phyloP scores from a whole-genome alignment of 1,140 invertebrate genomes.

The Sarcophaga bullata region DNA sequence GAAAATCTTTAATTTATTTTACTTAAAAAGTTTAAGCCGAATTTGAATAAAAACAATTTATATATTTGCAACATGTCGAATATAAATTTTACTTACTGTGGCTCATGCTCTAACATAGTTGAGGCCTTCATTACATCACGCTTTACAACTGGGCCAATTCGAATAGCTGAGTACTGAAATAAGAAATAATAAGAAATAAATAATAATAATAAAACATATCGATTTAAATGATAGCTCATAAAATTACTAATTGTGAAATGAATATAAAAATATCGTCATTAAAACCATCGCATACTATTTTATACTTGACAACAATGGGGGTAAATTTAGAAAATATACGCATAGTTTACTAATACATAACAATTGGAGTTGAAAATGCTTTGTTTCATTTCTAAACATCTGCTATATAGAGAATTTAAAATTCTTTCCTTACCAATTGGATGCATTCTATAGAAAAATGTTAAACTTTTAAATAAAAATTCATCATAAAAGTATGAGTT shows the following conservation, averaged over 20 bases:
- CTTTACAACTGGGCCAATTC: constrained; percentile 99
- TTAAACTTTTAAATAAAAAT: too few relatives aligned
- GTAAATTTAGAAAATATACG: constrained; percentile 15
- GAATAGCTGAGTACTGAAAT: constrained; percentile 92
- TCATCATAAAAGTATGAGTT: too few relatives aligned
- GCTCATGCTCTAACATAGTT: constrained; percentile 98
- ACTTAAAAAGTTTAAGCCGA: background rate
- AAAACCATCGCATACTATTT: background rate
- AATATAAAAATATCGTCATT: background rate
- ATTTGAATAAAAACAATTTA: background rate
- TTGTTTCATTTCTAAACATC: too few relatives aligned
- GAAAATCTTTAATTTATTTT: background rate
- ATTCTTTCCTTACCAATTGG: too few relatives aligned
- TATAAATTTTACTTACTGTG: constrained; percentile 78
- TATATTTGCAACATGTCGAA: too few relatives aligned
- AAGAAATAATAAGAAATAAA: constrained; percentile 8
- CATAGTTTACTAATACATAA: too few relatives aligned
- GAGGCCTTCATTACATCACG: constrained; percentile 99
- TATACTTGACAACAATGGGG: constrained; percentile 9
- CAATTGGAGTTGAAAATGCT: too few relatives aligned
- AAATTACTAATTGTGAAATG: background rate
- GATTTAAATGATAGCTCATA: background rate
- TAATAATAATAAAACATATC: constrained; percentile 1
- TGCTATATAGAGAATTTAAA: too few relatives aligned
- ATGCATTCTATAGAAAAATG: too few relatives aligned